Evolutionary conservation across 1,140 invertebrate species (phyloP), one percentile per base, ranked within the genome.

Genomic region (Papilio dardanus): DNA sequence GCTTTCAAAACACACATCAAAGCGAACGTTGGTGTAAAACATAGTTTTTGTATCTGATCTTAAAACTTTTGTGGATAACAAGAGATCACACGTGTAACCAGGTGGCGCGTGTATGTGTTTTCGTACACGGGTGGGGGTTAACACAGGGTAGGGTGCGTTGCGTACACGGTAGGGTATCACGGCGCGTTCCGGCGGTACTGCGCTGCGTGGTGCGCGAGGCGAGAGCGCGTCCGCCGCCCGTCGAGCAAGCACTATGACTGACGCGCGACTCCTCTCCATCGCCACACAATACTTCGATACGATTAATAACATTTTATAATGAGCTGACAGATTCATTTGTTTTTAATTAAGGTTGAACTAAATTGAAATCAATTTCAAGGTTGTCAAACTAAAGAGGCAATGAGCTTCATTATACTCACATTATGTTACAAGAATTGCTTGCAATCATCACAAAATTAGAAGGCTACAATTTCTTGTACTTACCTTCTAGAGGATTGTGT

Each of bases 181-280:
- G 86, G 84, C 84, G 88, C 86, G 81, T 82, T 84, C 78, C 84
- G 84, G 79, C 81, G 78, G 76, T 80, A 74, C 77, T 79, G 83
- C 84, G 83, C 54, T 37, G 78, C 74, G 79, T 74, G 8, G 46
- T 58, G 66, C 78, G 83, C 80, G 79, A 77, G 79, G 35, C 78
- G 75, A 74, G 24, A 40, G 77, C 81, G 84, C 82, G 84, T 84
- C 80, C 85, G 86, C 74, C 84, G 83, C 82, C 74, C 77, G 75
- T 83, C 79, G 79, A 77, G 76, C 79, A 79, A 78, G 65, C 83
- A 84, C 80, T 82, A 82, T 83, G 76, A 88, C 86, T 88, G 85
- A 71, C 71, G 12, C 54, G 54, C 54, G 54, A 28, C 54, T 67
- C 65, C 42, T 30, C 50, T 33, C 66, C 21, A 75, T 50, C 66